Conservation (phyloP, 2,797 vertebrate species). For the Aulostomus chinensis region DNA sequence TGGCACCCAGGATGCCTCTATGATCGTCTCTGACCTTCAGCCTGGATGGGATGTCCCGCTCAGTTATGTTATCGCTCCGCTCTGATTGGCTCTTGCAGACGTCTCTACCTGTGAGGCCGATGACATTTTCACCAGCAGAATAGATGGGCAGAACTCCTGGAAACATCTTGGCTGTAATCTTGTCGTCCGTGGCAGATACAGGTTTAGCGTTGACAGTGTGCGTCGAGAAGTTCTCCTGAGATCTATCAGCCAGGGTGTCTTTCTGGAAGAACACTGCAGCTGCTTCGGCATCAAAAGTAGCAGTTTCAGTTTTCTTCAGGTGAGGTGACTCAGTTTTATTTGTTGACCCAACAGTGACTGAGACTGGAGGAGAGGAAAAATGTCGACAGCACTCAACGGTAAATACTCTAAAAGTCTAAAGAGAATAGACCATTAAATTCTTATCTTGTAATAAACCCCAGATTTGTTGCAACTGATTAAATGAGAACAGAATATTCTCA, state of each 20-base stretch:
- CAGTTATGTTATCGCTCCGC: neutral
- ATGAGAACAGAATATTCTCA: conserved; percentile 37
- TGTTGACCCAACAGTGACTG: conserved; percentile 1
- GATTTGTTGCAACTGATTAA: too few species aligned
- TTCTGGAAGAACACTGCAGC: neutral
- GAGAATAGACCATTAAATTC: too few species aligned
- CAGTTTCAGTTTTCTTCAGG: neutral
- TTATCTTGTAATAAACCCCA: too few species aligned
- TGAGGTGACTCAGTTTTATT: neutral
- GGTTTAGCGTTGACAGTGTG: neutral
- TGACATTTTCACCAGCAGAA: neutral
- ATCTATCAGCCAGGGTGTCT: neutral
- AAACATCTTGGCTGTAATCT: neutral
- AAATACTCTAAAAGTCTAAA: too few species aligned
- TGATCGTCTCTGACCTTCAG: conserved; percentile 6
- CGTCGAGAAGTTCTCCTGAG: neutral
- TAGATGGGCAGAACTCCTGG: neutral
- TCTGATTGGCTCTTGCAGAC: neutral
- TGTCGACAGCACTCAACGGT: neutral
- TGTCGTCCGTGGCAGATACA: neutral
- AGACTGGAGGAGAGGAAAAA: conserved; percentile 17
- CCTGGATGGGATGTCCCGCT: neutral
- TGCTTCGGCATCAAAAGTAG: neutral
- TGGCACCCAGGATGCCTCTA: conserved; percentile 9
- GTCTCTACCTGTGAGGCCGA: neutral